Percentiles rank a stretch among this genome's conserved stretches.
Conservation (phyloP, 2,888 invertebrate genomes). For the Lochmaea crataegi region DNA sequence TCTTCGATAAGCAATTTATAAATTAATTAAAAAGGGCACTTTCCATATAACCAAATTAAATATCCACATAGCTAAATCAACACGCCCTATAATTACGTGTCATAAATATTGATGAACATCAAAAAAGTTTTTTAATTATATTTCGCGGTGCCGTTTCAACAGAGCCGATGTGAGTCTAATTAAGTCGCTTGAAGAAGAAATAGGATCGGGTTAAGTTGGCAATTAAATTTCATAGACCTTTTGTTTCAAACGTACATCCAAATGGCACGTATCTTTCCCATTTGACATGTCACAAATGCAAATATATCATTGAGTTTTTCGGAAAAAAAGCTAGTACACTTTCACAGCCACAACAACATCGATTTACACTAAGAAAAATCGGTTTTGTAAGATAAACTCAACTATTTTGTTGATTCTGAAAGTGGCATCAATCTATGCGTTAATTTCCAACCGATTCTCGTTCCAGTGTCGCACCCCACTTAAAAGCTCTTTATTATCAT, state of each 20-base stretch:
- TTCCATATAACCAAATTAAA: constrained; percentile 32
- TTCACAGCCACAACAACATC: too few relatives aligned
- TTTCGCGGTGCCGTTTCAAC: constrained; percentile 6
- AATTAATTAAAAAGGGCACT: constrained; percentile 33
- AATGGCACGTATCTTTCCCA: background rate
- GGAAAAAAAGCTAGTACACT: background rate
- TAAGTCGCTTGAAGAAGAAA: background rate
- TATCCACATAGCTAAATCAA: constrained; percentile 32
- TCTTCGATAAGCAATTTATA: constrained; percentile 30
- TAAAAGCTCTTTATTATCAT: too few relatives aligned
- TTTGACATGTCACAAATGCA: background rate
- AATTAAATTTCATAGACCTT: background rate
- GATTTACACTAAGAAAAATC: too few relatives aligned
- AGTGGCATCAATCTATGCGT: too few relatives aligned
- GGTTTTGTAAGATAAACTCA: too few relatives aligned
- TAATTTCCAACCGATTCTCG: too few relatives aligned
- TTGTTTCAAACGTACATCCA: background rate
- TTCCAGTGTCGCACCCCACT: too few relatives aligned
- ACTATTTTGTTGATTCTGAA: too few relatives aligned
- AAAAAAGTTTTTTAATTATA: constrained; percentile 32
- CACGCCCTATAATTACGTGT: constrained; percentile 34
- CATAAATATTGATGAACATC: constrained; percentile 36
- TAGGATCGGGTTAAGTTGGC: background rate
- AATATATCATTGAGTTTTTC: background rate
- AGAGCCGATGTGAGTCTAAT: background rate